Percentiles rank a stretch among this genome's conserved stretches.
Conservation (phyloP, 2,797 vertebrate genomes). For the Siniperca obscura region DNA sequence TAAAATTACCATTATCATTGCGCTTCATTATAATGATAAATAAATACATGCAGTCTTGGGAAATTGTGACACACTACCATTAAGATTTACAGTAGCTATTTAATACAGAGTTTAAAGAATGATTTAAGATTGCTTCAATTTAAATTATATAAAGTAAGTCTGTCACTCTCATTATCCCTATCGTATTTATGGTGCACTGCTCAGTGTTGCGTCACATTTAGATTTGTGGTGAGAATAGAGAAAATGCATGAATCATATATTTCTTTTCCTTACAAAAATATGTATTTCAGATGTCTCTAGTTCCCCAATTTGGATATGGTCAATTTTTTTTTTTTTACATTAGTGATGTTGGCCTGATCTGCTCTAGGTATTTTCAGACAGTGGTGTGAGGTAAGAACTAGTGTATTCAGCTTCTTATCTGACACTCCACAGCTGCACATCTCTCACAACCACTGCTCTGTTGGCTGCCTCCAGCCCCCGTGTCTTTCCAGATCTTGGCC, state of each 20-base stretch:
- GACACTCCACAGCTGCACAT: conserved; percentile 55
- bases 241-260: conserved; percentile 29
- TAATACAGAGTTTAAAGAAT: not conserved
- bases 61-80: conserved; percentile 10
- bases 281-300: conserved; percentile 31
- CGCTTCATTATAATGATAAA: conserved; percentile 15
- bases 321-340: conserved; percentile 60
- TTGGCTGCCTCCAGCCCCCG: conserved; percentile 46
- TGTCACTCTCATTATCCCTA: not conserved
- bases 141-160: conserved; percentile 15
- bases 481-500: conserved; percentile 58
- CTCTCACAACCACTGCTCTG: conserved; percentile 55
- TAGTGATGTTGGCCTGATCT: conserved; percentile 50
- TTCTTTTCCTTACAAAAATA: conserved; percentile 6
- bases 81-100: conserved; percentile 18
- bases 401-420: conserved; percentile 68
- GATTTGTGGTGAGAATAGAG: conserved; percentile 17
- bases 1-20: conserved; percentile 6
- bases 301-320: conserved; percentile 47
- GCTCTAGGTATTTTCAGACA: conserved; percentile 63
- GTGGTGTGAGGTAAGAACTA: conserved; percentile 55
- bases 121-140: conserved; percentile 10
- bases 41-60: conserved; percentile 12
- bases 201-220: conserved; percentile 24
- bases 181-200: conserved; percentile 32